phyloP scores from a whole-genome alignment of 2,888 invertebrate genomes.

The Itoplectis maculator region DNA sequence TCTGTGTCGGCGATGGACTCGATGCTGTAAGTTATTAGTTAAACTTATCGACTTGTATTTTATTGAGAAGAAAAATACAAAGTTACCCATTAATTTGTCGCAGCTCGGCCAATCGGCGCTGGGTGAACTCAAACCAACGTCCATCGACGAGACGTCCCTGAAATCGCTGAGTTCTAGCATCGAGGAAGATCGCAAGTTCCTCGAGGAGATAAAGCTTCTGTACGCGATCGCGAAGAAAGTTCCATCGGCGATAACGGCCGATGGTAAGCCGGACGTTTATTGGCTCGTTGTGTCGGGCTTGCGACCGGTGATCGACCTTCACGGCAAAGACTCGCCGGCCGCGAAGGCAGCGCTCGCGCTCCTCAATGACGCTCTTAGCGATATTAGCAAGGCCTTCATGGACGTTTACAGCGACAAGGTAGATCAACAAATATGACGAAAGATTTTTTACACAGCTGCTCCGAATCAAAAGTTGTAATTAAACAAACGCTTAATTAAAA shows the following conservation, averaged over 20 bases:
- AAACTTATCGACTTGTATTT: no score
- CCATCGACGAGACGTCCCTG: constrained; percentile 78
- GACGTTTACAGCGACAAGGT: constrained; percentile 83
- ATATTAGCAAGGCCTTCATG: constrained; percentile 80
- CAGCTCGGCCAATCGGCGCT: constrained; percentile 83
- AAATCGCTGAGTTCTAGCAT: constrained; percentile 74
- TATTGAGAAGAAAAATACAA: no score
- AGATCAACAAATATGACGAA: not conserved
- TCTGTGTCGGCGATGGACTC: constrained; percentile 88
- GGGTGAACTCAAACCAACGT: constrained; percentile 80
- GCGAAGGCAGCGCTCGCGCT: constrained; percentile 88
- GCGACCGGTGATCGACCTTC: constrained; percentile 87
- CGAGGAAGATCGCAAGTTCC: constrained; percentile 88
- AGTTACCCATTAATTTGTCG: no score
- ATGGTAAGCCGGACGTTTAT: constrained; percentile 88
- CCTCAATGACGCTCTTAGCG: constrained; percentile 85
- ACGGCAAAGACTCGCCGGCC: constrained; percentile 88
- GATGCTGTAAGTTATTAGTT: constrained; percentile 86
- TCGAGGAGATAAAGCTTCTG: constrained; percentile 87
- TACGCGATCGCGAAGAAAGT: constrained; percentile 87
- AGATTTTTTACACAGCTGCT: no score
- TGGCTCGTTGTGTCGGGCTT: constrained; percentile 89
- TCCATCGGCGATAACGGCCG: constrained; percentile 85
- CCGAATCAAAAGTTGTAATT: no score
- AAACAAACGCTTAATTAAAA: not conserved